Base-by-base conservation (phyloP, 1,140 invertebrate species). In the Limonius californicus region DNA sequence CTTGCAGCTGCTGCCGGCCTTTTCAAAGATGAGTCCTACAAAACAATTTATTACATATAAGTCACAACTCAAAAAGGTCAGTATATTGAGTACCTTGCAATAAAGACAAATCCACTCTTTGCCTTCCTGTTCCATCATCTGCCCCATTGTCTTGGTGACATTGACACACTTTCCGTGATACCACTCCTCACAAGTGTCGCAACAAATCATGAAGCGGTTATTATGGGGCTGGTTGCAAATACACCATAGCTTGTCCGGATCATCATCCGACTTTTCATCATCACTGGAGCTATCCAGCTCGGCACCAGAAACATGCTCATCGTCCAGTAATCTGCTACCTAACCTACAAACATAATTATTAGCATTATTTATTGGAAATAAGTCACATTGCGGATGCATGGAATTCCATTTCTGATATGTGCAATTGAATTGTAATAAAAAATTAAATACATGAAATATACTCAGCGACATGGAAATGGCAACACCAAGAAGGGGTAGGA, bases 201-300 rank as follows among this genome's bases (percentile, higher is more conserved):
- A 98, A 74, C 93, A 95, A 72, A 98, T 98, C 96, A 98, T 98
- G 76, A 98, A 98, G 23, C 94, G 84, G 79, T 97, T 95, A 70
- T 95, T 94, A 75, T 98, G 94, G 0, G 95, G 95, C 71, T 94
- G 90, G 70, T 90, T 88, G 75, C 95, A 98, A 71, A 97, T 91
- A 77, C 95, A 98, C 94, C 95, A 98, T 18, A 97, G 79, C 78
- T 91, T 89, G 67, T 95, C 87, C 2, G 94, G 94, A 83, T 97
- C 94, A 80, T 97, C 94, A 11, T 90, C 88, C 72, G 89, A 69
- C 35, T 72, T 73, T 61, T 76, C 74, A 23, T 73, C 72, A 32
- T 70, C 68, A 39, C 54, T 42, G 6, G 69, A 71, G 50, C 70
- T 71, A 47, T 76, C 72, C 23, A 74, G 55, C 60, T 76, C 74